Base-by-base conservation (phyloP, 1,140 invertebrate genomes). In the Spodoptera frugiperda region DNA sequence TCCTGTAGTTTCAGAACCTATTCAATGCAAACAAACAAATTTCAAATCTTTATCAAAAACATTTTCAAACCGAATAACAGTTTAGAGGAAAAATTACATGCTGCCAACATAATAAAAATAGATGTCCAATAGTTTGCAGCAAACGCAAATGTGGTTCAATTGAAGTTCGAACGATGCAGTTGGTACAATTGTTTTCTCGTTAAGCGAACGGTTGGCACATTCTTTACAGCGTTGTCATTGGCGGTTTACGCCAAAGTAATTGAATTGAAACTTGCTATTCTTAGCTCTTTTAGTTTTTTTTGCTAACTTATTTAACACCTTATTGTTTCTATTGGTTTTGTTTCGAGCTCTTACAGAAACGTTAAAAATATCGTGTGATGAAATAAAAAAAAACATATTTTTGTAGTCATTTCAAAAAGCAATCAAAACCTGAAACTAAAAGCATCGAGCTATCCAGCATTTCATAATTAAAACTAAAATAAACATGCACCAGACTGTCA, bases 171-270 rank as follows among this genome's bases (percentile, higher is more conserved):
- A 74, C 70, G 57, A 78, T 88, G 79, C 68, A 77, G 77, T 77
- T 76, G 70, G 78, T 87, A 89, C 84, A 89, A 91, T 89, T 89
- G 87, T 89, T 89, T 91, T 84, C 84, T 80, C 84, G 82, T 90
- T 87, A 78, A 80, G 75, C 83, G 72, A 54, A 76, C 74, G 75
- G 17, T 15, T 61, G 48, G 68, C 81, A 78, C 83, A 78, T 81
- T 80, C 82, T 17, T 51, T 21, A 78, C 78, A 77, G 78, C 57
- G 63, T 77, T 81, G 77, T 79, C 81, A 76, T 76, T 81, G 79
- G 77, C 79, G 82, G 85, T 83, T 85, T 84, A 83, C 72, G 59
- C 80, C 80, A 84, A 72, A 71, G 82, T 89, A 87, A 89, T 90
- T 87, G 85, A 83, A 89, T 89, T 57, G 57, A 70, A 67, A 74